Evolutionary conservation across 2,888 invertebrate genomes (phyloP).

Genomic region (Parnassius orleans): DNA sequence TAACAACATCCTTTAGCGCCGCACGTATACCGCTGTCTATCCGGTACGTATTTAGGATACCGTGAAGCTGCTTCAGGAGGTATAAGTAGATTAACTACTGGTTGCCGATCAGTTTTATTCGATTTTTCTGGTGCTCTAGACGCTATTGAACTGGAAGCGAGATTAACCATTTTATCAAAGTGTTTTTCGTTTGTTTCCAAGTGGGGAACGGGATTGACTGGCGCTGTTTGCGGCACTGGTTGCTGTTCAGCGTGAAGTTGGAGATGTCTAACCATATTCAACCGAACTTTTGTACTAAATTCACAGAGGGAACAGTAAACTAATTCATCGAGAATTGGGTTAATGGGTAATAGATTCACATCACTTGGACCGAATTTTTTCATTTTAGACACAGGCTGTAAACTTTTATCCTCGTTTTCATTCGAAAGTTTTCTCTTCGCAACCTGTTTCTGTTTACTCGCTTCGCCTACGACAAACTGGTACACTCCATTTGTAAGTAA

Average conservation of each 20-base stretch:
- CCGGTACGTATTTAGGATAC: conserved; percentile 76
- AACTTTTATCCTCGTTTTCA: background rate
- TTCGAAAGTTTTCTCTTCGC: background rate
- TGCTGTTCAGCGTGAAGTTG: conserved; percentile 84
- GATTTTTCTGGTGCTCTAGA: conserved; percentile 43
- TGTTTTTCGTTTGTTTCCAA: conserved; percentile 88
- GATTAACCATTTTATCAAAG: conserved; percentile 92
- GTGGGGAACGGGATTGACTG: conserved; percentile 91
- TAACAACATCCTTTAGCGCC: conserved; percentile 86
- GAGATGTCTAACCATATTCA: conserved; percentile 87
- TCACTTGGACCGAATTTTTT: conserved; percentile 81
- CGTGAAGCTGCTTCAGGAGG: conserved; percentile 46
- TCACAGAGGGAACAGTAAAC: conserved; percentile 85
- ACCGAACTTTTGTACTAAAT: conserved; percentile 85
- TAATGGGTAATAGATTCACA: conserved; percentile 82
- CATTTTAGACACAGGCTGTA: conserved; percentile 35
- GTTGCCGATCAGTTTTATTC: conserved; percentile 31
- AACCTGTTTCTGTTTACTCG: background rate
- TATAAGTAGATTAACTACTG: conserved; percentile 32
- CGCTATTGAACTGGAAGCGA: conserved; percentile 85
- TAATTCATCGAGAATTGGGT: conserved; percentile 82
- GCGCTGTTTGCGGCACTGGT: conserved; percentile 84
- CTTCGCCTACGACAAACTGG: conserved; percentile 5
- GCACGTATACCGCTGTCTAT: conserved; percentile 84
- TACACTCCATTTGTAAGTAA: background rate